phyloP scores from a whole-genome alignment of 2,888 invertebrate genomes.

The Troilus luridus region DNA sequence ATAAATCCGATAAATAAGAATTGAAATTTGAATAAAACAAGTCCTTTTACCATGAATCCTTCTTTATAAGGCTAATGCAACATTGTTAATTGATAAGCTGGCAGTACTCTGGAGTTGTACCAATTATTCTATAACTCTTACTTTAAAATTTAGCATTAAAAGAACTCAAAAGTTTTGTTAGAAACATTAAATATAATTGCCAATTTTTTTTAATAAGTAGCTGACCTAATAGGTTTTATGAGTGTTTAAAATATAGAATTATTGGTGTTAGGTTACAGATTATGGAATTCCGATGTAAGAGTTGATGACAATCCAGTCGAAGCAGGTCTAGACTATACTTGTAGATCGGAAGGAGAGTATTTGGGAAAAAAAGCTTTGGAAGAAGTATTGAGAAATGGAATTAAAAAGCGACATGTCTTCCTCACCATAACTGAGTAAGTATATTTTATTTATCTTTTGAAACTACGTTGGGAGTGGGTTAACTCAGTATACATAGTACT shows the following conservation, averaged over 20 bases:
- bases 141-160: not conserved
- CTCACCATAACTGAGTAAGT: constrained; percentile 79
- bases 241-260: not conserved
- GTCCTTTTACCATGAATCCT: no score
- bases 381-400: constrained; percentile 76
- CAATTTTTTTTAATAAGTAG: not conserved
- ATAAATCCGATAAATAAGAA: no score
- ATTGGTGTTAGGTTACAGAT: constrained; percentile 77
- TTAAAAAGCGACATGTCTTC: constrained; percentile 81
- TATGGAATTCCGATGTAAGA: constrained; percentile 88
- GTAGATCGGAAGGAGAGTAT: constrained; percentile 84
- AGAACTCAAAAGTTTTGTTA: not conserved
- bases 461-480: not conserved
- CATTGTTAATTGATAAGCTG: no score
- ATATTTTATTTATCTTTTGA: not conserved
- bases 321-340: constrained; percentile 84
- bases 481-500: no score
- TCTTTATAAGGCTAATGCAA: no score
- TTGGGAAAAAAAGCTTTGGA: constrained; percentile 83
- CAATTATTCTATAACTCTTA: no score
- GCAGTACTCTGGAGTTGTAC: no score
- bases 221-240: not conserved
- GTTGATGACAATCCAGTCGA: constrained; percentile 89
- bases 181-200: not conserved
- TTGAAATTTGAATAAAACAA: no score